Evolutionary conservation across 2,888 invertebrate species (phyloP), one percentile per base, ranked within the genome.

Genomic region (Diarsia dahlii): DNA sequence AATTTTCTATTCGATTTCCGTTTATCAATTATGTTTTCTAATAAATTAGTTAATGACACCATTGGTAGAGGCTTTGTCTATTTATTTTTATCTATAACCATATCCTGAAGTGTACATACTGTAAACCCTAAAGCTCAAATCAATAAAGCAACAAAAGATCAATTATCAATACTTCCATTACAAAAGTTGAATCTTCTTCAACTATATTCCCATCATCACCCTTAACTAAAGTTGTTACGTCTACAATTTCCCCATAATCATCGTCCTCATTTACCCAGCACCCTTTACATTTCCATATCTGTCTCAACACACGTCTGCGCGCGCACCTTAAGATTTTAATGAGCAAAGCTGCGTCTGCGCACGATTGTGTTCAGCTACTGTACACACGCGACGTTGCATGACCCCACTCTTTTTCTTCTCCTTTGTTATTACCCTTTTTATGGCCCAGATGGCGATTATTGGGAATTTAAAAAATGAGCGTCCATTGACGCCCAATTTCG

Each of bases 311-410:
- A 80, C 83, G 85, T 73, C 73, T 84, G 81, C 75, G 76, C 79
- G 82, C 80, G 71, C 85, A 85, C 76, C 73, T 87, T 78, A 84
- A 86, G 88, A 82, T 89, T 89, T 88, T 89, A 89, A 89, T 89
- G 89, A 87, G 89, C 82, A 52, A 62, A 73, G 63, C 75, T 67
- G 80, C 80, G 86, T 76, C 79, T 67, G 82, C 74, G 80, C 85
- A 75, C 87, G 87, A 88, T 88, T 85, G 86, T 86, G 80, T 88
- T 88, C 85, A 85, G 92, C 93, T 92, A 90, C 93, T 88, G 93
- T 91, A 87, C 89, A 92, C 95, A 96, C 95, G 95, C 96, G 91
- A 96, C 92, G 91, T 96, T 92, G 96, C 96, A 95, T 96, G 96
- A 91, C 91, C 84, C 76, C 74, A 78, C 75, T 84, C 88, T 89